Evolutionary conservation across 1,140 invertebrate genomes (phyloP).

Genomic region (Hycleus phaleratus): DNA sequence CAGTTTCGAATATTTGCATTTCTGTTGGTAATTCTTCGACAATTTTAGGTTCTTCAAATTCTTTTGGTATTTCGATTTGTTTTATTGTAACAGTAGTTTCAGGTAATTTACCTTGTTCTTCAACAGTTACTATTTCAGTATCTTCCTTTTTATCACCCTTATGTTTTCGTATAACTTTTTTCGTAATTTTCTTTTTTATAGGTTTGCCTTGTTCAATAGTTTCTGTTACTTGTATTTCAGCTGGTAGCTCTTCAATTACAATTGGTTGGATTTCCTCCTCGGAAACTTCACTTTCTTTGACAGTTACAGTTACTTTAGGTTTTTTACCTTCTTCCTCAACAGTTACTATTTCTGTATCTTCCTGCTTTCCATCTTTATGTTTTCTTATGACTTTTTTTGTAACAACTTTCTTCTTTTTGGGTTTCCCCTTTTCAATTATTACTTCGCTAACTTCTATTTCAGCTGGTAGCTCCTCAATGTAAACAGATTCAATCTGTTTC

Average conservation of each 20-base stretch:
- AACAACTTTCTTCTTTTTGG: conserved; percentile 32
- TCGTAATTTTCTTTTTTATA: conserved; percentile 38
- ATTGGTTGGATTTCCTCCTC: conserved; percentile 22
- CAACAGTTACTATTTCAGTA: conserved; percentile 31
- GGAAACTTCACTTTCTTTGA: conserved; percentile 30
- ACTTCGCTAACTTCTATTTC: too few species aligned
- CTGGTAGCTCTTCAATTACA: conserved; percentile 22
- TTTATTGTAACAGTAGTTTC: conserved; percentile 35
- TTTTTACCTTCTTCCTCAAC: conserved; percentile 43
- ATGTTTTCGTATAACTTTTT: conserved; percentile 33
- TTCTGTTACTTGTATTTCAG: background rate
- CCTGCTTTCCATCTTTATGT: conserved; percentile 32
- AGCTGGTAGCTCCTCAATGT: conserved; percentile 19
- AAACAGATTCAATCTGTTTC: conserved; percentile 6
- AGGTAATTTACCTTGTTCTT: conserved; percentile 37
- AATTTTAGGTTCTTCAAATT: conserved; percentile 19
- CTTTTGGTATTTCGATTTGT: conserved; percentile 19
- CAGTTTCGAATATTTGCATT: conserved; percentile 7
- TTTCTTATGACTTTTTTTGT: conserved; percentile 36
- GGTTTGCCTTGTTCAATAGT: conserved; percentile 34
- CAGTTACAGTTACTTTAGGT: conserved; percentile 37
- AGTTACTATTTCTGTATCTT: conserved; percentile 43
- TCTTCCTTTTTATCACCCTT: conserved; percentile 35
- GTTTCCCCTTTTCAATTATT: too few species aligned
- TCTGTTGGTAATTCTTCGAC: conserved; percentile 19